phyloP scores from a whole-genome alignment of 2,888 invertebrate genomes.

The Microctonus aethiopoides region DNA sequence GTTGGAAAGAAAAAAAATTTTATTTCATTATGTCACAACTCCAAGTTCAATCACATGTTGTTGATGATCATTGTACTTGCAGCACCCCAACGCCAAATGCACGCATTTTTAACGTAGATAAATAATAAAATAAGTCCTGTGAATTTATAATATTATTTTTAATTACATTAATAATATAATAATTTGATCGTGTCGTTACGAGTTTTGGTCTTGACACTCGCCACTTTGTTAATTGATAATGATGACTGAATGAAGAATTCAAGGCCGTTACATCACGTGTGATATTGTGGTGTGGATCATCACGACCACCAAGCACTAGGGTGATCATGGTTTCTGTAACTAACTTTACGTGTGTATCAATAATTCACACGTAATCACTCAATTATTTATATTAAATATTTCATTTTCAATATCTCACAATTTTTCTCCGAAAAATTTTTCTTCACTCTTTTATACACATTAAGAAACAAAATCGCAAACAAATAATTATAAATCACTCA shows the following conservation, averaged over 20 bases:
- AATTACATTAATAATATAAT: too few relatives aligned
- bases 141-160: conserved; percentile 23
- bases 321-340: conserved; percentile 40
- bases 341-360: conserved; percentile 18
- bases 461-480: too few relatives aligned
- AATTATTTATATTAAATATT: too few relatives aligned
- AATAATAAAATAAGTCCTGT: background rate
- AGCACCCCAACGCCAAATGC: background rate
- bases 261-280: conserved; percentile 26
- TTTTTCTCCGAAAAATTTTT: too few relatives aligned
- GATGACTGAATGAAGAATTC: background rate
- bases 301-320: conserved; percentile 34
- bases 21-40: background rate
- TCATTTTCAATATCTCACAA: too few relatives aligned
- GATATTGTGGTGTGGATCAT: conserved; percentile 35
- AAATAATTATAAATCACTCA: too few relatives aligned
- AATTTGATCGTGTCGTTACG: conserved; percentile 33
- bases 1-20: background rate
- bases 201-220: conserved; percentile 33
- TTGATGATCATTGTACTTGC: too few relatives aligned
- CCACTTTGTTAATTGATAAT: conserved; percentile 20
- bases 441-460: too few relatives aligned
- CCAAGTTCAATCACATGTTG: background rate
- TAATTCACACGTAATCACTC: background rate
- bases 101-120: background rate